Percentiles rank a stretch among this genome's conserved stretches.
Evolutionary conservation across 1,140 invertebrate species (phyloP).

Genomic region (honey bee (Apis mellifera)): Amel_HAv3.1 CM009936.2:12207501-12208000

Average conservation of each 20-base stretch:
- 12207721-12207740: conserved; percentile 81
- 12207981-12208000: conserved; percentile 79
- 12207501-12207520: conserved; percentile 76
- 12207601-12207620: conserved; percentile 68
- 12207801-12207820: conserved; percentile 73
- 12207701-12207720: conserved; percentile 62
- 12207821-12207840: conserved; percentile 76
- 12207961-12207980: conserved; percentile 70
- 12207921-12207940: conserved; percentile 70
- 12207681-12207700: conserved; percentile 51
- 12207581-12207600: conserved; percentile 74
- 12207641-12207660: conserved; percentile 78
- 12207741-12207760: conserved; percentile 81
- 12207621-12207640: conserved; percentile 67
- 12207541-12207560: conserved; percentile 70
- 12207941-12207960: conserved; percentile 67
- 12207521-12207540: conserved; percentile 71
- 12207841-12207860: conserved; percentile 79
- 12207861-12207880: conserved; percentile 75
- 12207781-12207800: conserved; percentile 79
- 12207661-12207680: conserved; percentile 74
- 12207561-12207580: conserved; percentile 73
- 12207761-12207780: conserved; percentile 80
- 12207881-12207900: conserved; percentile 68
- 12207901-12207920: conserved; percentile 46